Evolutionary conservation across 1,140 invertebrate genomes (phyloP), one percentile per base, ranked within the genome.

Genomic region (Drosophila elegans): DNA sequence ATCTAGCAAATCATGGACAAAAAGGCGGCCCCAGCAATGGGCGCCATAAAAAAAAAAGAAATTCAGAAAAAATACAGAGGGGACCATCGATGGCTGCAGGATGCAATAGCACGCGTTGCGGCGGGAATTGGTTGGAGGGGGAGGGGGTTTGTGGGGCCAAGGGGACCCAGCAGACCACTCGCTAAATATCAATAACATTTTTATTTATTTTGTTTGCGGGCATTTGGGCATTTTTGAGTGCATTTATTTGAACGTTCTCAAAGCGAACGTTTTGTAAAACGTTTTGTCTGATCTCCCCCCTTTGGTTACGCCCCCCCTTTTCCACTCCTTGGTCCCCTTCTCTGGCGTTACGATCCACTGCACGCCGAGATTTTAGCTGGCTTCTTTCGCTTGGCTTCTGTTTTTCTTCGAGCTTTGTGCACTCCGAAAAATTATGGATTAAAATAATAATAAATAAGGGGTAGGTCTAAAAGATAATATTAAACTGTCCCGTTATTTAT

Each of bases 141-240:
- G 3, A 12, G 16, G 45, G 41, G 13, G 13, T 3, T 16, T 13
- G 11, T 11, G 39, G n/a, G 6, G n/a, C 41, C 13, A 4, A n/a
- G 9, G 11, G 38, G 10, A 32, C 2, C 32, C 53, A 16, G 51
- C 25, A 13, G 53, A 46, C 66, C 74, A 76, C 77, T 89, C 76
- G 76, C 84, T 88, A 88, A 86, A 86, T 86, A 88, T 88, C 84
- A 88, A 88, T 88, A 88, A 88, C 77, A 89, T 88, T 89, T 88
- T 88, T 88, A 84, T 88, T 88, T 89, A 88, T 88, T 88, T 88
- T 88, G 80, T 88, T 88, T 88, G 80, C 80, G 68, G 84, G 84
- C 84, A 88, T 88, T 88, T 88, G 88, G 84, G 84, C 84, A 84
- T 89, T 88, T 88, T 89, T 84, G 80, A 88, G 84, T 88, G 84